Conservation (phyloP, 2,797 vertebrate species). For the Dromococcyx pavoninus region DNA sequence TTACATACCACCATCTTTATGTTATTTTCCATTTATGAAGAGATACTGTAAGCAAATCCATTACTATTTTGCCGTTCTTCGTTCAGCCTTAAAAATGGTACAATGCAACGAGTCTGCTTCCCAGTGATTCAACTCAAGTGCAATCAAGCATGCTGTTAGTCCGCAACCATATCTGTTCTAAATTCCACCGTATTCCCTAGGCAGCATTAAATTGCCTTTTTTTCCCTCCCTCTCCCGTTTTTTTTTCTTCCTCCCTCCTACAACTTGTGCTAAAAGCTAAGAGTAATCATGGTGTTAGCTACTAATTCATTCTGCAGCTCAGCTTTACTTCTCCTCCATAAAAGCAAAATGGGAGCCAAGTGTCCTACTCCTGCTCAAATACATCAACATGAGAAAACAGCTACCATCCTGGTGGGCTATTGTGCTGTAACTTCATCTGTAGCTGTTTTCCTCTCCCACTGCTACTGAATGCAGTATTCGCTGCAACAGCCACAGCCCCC, state of each 20-base stretch:
- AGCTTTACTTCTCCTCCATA: conserved; percentile 36
- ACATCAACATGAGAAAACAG: conserved; percentile 3
- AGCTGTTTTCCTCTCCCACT: conserved; percentile 21
- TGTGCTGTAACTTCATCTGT: conserved; percentile 63
- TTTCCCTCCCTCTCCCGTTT: neutral
- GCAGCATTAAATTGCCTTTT: conserved; percentile 37
- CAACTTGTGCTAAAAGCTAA: conserved; percentile 68
- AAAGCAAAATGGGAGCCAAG: conserved; percentile 45
- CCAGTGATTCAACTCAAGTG: conserved; percentile 79
- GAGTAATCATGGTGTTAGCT: conserved; percentile 52
- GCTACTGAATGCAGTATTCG: conserved; percentile 65
- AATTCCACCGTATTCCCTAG: conserved; percentile 75
- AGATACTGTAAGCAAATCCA: conserved; percentile 47
- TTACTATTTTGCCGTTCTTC: conserved; percentile 56
- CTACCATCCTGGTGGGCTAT: conserved; percentile 19
- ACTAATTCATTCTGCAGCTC: conserved; percentile 59
- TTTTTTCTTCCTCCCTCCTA: neutral
- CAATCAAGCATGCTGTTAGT: conserved; percentile 71
- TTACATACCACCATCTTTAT: conserved; percentile 70
- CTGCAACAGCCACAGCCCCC: conserved; percentile 54
- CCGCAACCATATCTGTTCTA: conserved; percentile 71
- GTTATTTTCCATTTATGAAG: conserved; percentile 54
- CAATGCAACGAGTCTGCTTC: conserved; percentile 78
- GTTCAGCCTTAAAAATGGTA: conserved; percentile 63
- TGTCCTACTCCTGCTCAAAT: conserved; percentile 11